Conservation (phyloP, 30 jellyfish, hydroid and myxozoan genomes). For the Chrysaora quinquecirrha region DNA sequence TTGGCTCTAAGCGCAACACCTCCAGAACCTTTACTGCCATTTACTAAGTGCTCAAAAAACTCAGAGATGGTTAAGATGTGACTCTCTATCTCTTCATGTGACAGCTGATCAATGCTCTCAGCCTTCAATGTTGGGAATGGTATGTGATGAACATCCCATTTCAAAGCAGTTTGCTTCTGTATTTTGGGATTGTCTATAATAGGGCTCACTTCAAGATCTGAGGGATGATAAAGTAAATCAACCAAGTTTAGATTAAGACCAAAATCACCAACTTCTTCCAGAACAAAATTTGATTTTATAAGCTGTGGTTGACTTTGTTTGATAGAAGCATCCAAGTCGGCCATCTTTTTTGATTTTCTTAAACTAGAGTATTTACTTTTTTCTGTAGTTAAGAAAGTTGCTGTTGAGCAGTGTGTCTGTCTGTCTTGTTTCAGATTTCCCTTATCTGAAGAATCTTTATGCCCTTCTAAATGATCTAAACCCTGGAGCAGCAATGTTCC, state of each 20-base stretch:
- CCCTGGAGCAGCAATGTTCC: background rate
- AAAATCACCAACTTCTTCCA: slow-evolving; percentile 6
- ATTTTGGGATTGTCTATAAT: slow-evolving; percentile 77
- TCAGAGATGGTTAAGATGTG: slow-evolving; percentile 37
- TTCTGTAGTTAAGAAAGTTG: background rate
- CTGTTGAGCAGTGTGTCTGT: slow-evolving; percentile 2
- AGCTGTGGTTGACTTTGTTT: background rate
- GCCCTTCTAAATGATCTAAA: background rate
- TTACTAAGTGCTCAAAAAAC: background rate
- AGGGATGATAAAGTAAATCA: slow-evolving; percentile 85
- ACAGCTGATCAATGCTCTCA: slow-evolving; percentile 26
- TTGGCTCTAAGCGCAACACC: slow-evolving; percentile 36
- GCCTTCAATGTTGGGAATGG: slow-evolving; percentile 43
- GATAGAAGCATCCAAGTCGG: slow-evolving; percentile 13
- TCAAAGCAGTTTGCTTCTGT: slow-evolving; percentile 42
- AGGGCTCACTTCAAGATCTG: slow-evolving; percentile 81
- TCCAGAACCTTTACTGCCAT: background rate
- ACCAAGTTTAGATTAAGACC: slow-evolving; percentile 65
- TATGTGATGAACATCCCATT: slow-evolving; percentile 76
- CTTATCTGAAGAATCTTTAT: background rate
- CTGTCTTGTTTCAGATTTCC: slow-evolving; percentile 41
- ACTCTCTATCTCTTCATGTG: slow-evolving; percentile 44
- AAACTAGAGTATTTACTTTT: slow-evolving; percentile 26
- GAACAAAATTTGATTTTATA: background rate
- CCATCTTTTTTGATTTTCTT: slow-evolving; percentile 42